Evolutionary conservation across 1,140 invertebrate species (phyloP).

Genomic region (Calephelis virginiensis): DNA sequence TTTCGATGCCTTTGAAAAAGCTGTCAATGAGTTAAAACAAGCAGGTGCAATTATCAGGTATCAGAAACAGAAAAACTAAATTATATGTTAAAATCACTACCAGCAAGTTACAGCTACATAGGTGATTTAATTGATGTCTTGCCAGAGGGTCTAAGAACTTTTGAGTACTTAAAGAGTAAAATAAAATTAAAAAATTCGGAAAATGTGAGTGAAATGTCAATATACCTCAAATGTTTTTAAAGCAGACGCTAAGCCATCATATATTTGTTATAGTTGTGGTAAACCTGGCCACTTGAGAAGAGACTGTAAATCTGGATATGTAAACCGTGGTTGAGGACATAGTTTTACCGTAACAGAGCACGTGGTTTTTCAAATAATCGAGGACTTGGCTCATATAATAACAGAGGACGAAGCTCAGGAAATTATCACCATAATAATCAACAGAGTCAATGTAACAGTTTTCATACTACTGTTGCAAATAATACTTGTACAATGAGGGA

Average conservation of each 20-base stretch:
- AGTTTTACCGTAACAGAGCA: neutral
- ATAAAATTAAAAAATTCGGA: constrained; percentile 39
- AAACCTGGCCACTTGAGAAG: constrained; percentile 23
- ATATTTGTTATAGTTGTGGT: constrained; percentile 29
- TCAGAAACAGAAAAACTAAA: constrained; percentile 42
- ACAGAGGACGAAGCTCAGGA: neutral
- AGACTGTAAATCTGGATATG: constrained; percentile 13
- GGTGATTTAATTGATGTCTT: constrained; percentile 50
- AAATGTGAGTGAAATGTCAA: constrained; percentile 16
- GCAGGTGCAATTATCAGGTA: constrained; percentile 42
- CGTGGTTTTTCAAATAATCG: neutral
- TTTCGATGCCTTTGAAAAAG: constrained; percentile 49
- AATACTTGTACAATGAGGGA: constrained; percentile 15
- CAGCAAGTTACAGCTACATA: constrained; percentile 40
- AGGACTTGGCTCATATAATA: neutral
- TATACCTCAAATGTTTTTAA: constrained; percentile 7
- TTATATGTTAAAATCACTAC: constrained; percentile 52
- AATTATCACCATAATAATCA: constrained; percentile 3
- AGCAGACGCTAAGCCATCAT: constrained; percentile 16
- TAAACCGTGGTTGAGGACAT: neutral
- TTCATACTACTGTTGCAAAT: constrained; percentile 22
- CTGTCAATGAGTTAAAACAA: constrained; percentile 44
- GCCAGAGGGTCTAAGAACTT: constrained; percentile 40
- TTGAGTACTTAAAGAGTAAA: constrained; percentile 52
- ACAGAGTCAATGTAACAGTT: constrained; percentile 15